phyloP scores from a whole-genome alignment of 1,140 invertebrate genomes.

The Apis dorsata region DNA sequence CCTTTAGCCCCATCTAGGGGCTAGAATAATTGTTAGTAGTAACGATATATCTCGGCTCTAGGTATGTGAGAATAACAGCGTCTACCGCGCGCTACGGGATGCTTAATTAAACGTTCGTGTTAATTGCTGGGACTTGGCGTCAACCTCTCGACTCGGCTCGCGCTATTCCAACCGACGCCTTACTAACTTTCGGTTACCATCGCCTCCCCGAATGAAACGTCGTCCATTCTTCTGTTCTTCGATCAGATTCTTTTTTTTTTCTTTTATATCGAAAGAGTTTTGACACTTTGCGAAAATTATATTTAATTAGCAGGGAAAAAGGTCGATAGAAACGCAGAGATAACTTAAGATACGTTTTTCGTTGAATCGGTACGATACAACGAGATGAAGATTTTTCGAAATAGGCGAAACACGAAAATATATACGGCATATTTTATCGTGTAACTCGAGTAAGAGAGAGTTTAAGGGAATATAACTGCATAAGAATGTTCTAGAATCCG shows the following conservation, averaged over 20 bases:
- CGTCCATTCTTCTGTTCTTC: slow-evolving; percentile 34
- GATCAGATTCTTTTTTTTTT: neutral
- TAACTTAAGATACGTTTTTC: too few relatives aligned
- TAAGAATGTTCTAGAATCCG: neutral
- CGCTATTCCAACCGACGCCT: slow-evolving; percentile 52
- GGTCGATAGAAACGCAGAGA: too few relatives aligned
- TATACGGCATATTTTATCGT: neutral
- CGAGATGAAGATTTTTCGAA: neutral
- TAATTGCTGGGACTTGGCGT: slow-evolving; percentile 75
- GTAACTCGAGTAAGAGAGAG: neutral
- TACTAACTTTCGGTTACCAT: slow-evolving; percentile 64
- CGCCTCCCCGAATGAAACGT: slow-evolving; percentile 54
- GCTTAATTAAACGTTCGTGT: slow-evolving; percentile 77
- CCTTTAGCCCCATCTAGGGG: neutral
- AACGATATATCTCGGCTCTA: slow-evolving; percentile 73
- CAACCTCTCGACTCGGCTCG: slow-evolving; percentile 66
- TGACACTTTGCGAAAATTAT: too few relatives aligned
- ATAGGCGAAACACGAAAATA: neutral
- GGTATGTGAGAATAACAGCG: slow-evolving; percentile 75
- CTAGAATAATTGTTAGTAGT: slow-evolving; percentile 74
- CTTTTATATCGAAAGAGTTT: neutral
- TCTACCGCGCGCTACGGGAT: slow-evolving; percentile 64
- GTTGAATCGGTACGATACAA: too few relatives aligned
- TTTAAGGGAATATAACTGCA: neutral
- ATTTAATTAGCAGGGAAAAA: too few relatives aligned